These are phyloP conservation scores for Apotomis betuletana DNA, from an alignment of 2,888 invertebrate species.

Conservation along the genomic window DNA sequence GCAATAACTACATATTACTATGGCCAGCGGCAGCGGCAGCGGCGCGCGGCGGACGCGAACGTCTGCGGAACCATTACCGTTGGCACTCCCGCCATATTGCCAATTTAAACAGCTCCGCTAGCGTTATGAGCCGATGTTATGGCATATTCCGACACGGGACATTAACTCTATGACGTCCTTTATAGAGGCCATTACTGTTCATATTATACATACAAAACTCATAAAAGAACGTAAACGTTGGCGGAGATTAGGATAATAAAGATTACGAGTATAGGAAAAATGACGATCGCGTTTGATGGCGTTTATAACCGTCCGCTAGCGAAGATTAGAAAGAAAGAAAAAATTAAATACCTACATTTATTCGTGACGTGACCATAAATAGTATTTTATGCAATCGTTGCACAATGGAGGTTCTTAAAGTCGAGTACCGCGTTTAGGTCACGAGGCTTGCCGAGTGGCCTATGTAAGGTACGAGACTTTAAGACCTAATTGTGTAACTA, in stretches of 20 bases:
- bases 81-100: conserved; percentile 57
- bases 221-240: conserved; percentile 25
- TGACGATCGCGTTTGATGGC: conserved; percentile 12
- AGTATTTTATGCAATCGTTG: too few species aligned
- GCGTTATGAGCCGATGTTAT: conserved; percentile 31
- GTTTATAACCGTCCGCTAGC: background rate
- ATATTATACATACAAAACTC: conserved; percentile 32
- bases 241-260: conserved; percentile 29
- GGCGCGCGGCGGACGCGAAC: background rate
- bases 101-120: conserved; percentile 58
- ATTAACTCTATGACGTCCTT: conserved; percentile 34
- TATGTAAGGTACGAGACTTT: too few species aligned
- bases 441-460: too few species aligned
- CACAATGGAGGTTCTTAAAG: too few species aligned
- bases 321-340: background rate
- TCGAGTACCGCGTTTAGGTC: too few species aligned
- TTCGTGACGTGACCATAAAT: too few species aligned
- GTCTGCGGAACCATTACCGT: conserved; percentile 51
- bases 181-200: conserved; percentile 25
- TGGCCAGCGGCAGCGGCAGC: background rate
- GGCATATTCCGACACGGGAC: conserved; percentile 31
- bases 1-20: conserved; percentile 1
- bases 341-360: too few species aligned
- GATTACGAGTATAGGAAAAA: conserved; percentile 7
- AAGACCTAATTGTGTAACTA: too few species aligned